Evolutionary conservation across 1,140 invertebrate genomes (phyloP), one percentile per base, ranked within the genome.

Genomic region (Neuroterus valhalla): DNA sequence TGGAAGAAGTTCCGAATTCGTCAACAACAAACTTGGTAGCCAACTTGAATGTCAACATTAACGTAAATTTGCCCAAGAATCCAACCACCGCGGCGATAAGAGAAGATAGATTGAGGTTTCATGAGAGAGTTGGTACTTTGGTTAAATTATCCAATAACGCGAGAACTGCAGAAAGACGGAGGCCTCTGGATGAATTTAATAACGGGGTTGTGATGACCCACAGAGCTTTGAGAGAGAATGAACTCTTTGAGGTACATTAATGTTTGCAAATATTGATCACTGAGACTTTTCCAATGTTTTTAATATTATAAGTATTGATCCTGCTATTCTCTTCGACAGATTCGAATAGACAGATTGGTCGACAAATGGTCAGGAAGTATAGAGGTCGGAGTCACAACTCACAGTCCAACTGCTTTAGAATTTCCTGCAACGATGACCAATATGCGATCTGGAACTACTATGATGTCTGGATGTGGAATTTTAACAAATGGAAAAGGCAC

Each of bases 341-440:
- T 95, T 78, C 92, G 97, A 52, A 96, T 99, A 73, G 97, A 98
- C 84, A 92, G 94, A 78, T 90, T 99, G 66, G 95, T 98, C 19
- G 95, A 96, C 84, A 98, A 98, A 87, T 98, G 96, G 96, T 96
- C 95, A 11, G 96, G 96, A 0, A 96, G 95, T 80, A 97, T 98
- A 82, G 96, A 98, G 87, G 96, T 98, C 71, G 97, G 98, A 15
- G 95, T 98, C 11, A 98, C 97, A 0, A 97, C 96, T 44, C 97
- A 98, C 84, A 97, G 97, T 90, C 97, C 98, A 21, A 93, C 93
- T 3, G 93, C 93, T 0, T 91, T 99, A 71, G 94, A 98, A 62
- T 98, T 98, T 89, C 98, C 97, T 26, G 96, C 96, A 1, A 99
- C 98, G 14, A 98, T 99, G 97, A 99, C 97, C 1, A 98, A 98